Base-by-base conservation (phyloP, 2,113 vertebrate species). In the Alces alces region DNA sequence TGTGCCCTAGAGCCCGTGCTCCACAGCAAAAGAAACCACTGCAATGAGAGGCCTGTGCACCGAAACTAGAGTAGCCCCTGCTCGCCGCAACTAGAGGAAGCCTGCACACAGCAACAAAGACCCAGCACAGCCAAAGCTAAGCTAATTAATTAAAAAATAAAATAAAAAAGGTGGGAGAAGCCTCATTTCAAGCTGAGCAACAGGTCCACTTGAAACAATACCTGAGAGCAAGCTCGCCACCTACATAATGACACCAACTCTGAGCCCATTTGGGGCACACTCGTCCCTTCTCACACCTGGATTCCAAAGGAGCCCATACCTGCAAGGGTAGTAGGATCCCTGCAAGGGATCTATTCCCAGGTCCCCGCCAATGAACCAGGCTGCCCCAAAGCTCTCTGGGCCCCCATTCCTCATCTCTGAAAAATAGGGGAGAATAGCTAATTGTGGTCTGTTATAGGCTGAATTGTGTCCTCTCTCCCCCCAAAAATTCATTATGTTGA, bases 211-310 rank as follows among this genome's bases (percentile, higher is more conserved):
- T 95, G 25, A 60, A 45, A 43, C 7, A 30, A 14, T 27, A 28
- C 64, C 57, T 39, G 50, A 70, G 11, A 83, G 6, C 23, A 33
- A 43, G 52, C 76, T 39, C 7, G 0, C 16, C 7, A 2, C 17
- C 57, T 50, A 27, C 2, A 11, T 13, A 27, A n/a, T 21, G 33
- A 86, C 57, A 45, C 13, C 17, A 17, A 21, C 43, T 16, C 43
- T 6, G 2, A 14, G 28, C 5, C 23, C 2, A 1, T 11, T 50
- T 28, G 0, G 10, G 21, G 54, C 16, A 36, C 55, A 19, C 9
- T 82, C 5, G 6, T 36, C 21, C 4, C 36, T 43, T 12, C 33
- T 30, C 16, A 76, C 30, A 13, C 28, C 70, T 36, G 3, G 16
- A 50, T 57, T 57, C 25, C 7, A 0, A 30, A 2, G 30, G 12